These are phyloP conservation scores for Zootoca vivipara DNA, from an alignment of 2,113 vertebrate genomes.

Conservation along the genomic window DNA sequence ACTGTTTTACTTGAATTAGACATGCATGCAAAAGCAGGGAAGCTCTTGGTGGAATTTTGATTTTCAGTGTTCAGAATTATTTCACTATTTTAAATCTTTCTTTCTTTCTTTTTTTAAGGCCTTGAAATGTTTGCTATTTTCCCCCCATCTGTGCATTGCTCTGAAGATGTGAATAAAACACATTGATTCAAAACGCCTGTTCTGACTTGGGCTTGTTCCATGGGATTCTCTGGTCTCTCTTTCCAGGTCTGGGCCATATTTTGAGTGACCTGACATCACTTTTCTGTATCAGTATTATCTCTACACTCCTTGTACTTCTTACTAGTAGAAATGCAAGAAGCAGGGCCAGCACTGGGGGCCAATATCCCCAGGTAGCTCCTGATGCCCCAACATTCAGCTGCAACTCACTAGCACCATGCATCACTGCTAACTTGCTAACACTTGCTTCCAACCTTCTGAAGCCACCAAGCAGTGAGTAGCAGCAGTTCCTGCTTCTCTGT, in stretches of 20 bases:
- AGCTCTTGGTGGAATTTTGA: neutral
- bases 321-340: neutral
- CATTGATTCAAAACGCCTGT: constrained; percentile 9
- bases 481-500: neutral
- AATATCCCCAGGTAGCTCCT: neutral
- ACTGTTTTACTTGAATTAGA: constrained; percentile 39
- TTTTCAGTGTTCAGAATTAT: constrained; percentile 20
- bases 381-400: neutral
- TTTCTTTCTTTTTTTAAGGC: constrained; percentile 34
- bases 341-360: too few relatives aligned
- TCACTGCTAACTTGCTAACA: neutral
- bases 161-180: constrained; percentile 67
- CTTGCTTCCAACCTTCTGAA: too few relatives aligned
- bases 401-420: too few relatives aligned
- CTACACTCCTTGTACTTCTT: neutral
- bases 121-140: constrained; percentile 17
- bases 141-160: constrained; percentile 48
- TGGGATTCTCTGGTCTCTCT: neutral
- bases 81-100: constrained; percentile 33
- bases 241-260: neutral
- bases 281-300: neutral
- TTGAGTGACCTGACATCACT: neutral
- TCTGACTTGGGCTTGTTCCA: neutral
- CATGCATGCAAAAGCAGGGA: neutral
- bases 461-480: neutral